Conservation (phyloP, 2,888 invertebrate genomes). For the Apamea epomidion region DNA sequence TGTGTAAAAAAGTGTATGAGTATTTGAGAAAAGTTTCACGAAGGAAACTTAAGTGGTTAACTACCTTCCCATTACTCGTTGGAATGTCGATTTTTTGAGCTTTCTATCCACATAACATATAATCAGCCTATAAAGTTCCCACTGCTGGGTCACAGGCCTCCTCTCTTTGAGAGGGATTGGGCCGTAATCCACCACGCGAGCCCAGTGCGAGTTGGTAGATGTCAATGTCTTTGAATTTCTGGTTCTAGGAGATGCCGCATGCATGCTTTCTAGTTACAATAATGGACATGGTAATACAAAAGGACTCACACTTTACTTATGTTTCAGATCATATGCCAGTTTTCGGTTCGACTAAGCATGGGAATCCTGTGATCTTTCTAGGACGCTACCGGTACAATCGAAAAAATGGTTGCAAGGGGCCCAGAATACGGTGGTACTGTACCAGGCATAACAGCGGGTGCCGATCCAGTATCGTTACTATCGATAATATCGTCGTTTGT, state of each 20-base stretch:
- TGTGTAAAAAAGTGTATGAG: background rate
- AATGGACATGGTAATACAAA: too few relatives aligned
- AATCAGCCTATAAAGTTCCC: too few relatives aligned
- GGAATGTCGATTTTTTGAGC: background rate
- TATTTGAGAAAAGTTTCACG: background rate
- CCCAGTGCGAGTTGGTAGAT: background rate
- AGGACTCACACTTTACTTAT: background rate
- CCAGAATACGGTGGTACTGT: slow-evolving; percentile 45
- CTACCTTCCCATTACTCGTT: background rate
- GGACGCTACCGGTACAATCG: slow-evolving; percentile 46
- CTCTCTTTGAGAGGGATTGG: background rate
- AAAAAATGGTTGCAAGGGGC: slow-evolving; percentile 19
- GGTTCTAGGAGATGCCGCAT: background rate
- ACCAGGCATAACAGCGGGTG: slow-evolving; percentile 32
- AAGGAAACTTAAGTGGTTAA: background rate
- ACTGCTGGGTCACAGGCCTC: background rate
- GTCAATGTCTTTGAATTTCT: background rate
- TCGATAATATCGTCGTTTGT: slow-evolving; percentile 9
- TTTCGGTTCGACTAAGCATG: slow-evolving; percentile 30
- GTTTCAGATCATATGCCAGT: slow-evolving; percentile 33
- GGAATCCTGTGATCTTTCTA: slow-evolving; percentile 45
- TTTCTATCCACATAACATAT: too few relatives aligned
- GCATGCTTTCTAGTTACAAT: too few relatives aligned
- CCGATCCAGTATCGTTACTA: slow-evolving; percentile 37
- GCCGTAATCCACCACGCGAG: background rate